These are phyloP conservation scores for Eufriesea mexicana DNA, from an alignment of 1,140 invertebrate genomes.

Conservation along the genomic window DNA sequence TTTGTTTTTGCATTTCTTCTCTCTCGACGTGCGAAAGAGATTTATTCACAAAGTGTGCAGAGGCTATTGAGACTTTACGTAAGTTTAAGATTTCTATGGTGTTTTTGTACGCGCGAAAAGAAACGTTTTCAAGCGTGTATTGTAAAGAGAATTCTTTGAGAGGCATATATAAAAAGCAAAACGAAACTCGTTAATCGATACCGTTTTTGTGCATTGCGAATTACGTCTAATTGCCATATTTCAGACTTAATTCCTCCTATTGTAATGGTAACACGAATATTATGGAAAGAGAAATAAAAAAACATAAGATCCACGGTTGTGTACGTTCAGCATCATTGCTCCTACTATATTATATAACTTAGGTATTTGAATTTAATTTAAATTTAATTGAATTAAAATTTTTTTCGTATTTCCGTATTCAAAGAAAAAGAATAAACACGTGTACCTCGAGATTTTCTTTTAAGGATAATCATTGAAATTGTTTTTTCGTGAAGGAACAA, in stretches of 20 bases:
- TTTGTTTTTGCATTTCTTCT: constrained; percentile 45
- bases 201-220: constrained; percentile 64
- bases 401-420: no score
- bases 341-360: neutral
- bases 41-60: constrained; percentile 61
- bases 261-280: constrained; percentile 75
- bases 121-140: constrained; percentile 56
- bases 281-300: constrained; percentile 74
- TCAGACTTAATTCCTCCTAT: constrained; percentile 74
- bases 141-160: constrained; percentile 57
- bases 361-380: neutral
- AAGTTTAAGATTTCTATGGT: constrained; percentile 59
- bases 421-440: no score
- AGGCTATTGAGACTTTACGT: constrained; percentile 62
- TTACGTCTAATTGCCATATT: constrained; percentile 73
- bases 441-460: no score
- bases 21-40: constrained; percentile 51
- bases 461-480: no score
- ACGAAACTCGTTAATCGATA: constrained; percentile 61
- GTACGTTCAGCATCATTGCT: neutral
- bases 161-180: constrained; percentile 53
- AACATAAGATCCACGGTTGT: constrained; percentile 59
- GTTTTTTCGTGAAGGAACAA: neutral
- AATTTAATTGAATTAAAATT: no score
- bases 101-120: constrained; percentile 52